These are phyloP conservation scores for Brachirus orientalis DNA, from an alignment of 2,113 vertebrate genomes.

Conservation along the genomic window DNA sequence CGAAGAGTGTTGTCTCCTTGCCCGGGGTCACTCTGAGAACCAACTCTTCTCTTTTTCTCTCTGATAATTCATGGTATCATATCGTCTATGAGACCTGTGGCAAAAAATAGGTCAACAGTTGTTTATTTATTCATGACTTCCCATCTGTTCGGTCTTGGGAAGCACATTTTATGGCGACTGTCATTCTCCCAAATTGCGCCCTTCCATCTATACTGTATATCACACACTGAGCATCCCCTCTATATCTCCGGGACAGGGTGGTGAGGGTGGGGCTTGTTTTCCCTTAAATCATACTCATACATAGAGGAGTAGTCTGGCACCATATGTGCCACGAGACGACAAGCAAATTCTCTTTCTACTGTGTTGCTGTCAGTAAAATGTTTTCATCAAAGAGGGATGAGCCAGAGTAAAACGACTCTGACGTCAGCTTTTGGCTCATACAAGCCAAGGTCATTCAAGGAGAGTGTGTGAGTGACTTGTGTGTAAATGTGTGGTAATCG, in stretches of 20 bases:
- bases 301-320: constrained; percentile 60
- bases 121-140: constrained; percentile 56
- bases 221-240: no score
- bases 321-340: constrained; percentile 58
- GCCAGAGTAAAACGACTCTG: background rate
- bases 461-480: background rate
- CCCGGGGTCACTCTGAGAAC: background rate
- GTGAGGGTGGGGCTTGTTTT: constrained; percentile 19
- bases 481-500: constrained; percentile 6
- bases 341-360: constrained; percentile 52
- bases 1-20: background rate
- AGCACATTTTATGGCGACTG: constrained; percentile 24
- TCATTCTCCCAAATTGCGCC: constrained; percentile 31
- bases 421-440: constrained; percentile 28
- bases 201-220: constrained; percentile 15
- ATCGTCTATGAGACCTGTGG: constrained; percentile 6
- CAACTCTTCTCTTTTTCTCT: background rate
- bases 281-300: constrained; percentile 24
- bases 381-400: constrained; percentile 51
- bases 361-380: constrained; percentile 22
- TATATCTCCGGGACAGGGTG: no score
- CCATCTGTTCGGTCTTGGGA: constrained; percentile 41
- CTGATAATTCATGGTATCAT: background rate
- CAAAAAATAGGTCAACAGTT: constrained; percentile 29
- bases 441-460: constrained; percentile 47